These are phyloP conservation scores for Zeugodacus cucurbitae DNA, from an alignment of 1,140 invertebrate species.

Conservation along the genomic window DNA sequence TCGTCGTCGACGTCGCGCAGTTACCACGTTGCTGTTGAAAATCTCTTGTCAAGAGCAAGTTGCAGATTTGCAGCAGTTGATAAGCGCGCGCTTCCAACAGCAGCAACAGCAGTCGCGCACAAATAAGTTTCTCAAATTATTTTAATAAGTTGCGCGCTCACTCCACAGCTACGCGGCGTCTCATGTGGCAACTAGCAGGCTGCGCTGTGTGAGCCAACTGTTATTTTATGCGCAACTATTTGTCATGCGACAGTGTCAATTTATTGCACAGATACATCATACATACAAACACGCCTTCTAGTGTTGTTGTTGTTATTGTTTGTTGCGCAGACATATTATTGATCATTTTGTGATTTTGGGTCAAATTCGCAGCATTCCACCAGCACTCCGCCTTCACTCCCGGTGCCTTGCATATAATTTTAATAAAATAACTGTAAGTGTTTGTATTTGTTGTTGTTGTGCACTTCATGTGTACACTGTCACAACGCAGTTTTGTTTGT, in stretches of 20 bases:
- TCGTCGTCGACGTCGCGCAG: background rate
- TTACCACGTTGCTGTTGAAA: background rate
- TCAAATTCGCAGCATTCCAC: background rate
- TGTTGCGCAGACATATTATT: background rate
- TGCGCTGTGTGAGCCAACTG: background rate
- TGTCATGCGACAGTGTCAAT: conserved; percentile 10
- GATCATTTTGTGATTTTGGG: conserved; percentile 11
- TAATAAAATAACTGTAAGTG: background rate
- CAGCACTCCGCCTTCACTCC: background rate
- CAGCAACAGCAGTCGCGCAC: background rate
- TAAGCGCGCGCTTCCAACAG: conserved; percentile 46
- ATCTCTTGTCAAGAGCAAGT: conserved; percentile 39
- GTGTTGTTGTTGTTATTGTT: background rate
- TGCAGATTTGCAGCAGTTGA: conserved; percentile 52
- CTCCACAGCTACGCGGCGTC: too few species aligned
- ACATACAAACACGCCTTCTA: background rate
- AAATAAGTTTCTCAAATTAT: conserved; percentile 24
- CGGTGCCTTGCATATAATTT: background rate
- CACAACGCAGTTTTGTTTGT: background rate
- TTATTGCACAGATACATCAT: background rate
- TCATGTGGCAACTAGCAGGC: background rate
- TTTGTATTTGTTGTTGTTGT: background rate
- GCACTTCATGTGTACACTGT: background rate
- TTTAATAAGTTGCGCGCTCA: background rate
- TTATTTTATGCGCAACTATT: background rate